Evolutionary conservation across 2,113 vertebrate genomes (phyloP), one percentile per base, ranked within the genome.

Genomic region (Fukomys damarensis): DNA sequence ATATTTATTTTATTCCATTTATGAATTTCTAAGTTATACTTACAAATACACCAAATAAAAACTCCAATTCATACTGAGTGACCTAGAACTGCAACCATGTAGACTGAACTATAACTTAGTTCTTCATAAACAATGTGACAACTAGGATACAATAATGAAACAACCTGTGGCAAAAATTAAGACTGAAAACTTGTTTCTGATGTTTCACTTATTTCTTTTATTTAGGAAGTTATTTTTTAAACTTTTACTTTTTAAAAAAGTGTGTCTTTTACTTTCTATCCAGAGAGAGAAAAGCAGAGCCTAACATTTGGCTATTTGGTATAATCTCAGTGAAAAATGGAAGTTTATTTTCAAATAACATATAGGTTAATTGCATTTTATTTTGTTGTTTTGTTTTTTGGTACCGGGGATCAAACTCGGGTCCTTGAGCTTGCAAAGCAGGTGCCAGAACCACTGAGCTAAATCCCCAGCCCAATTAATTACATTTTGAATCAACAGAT

Each of bases 401-500:
- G n/a, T n/a, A n/a, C n/a, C n/a, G n/a, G n/a, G n/a, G n/a, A n/a
- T n/a, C n/a, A n/a, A n/a, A n/a, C n/a, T n/a, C n/a, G n/a, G n/a
- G n/a, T n/a, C n/a, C n/a, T n/a, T n/a, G n/a, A n/a, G n/a, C n/a
- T n/a, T n/a, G n/a, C n/a, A n/a, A n/a, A n/a, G n/a, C n/a, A n/a
- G n/a, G n/a, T n/a, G n/a, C n/a, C n/a, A n/a, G n/a, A n/a, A n/a
- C n/a, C n/a, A n/a, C n/a, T n/a, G n/a, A n/a, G n/a, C n/a, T n/a
- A n/a, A n/a, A n/a, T n/a, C n/a, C n/a, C n/a, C n/a, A n/a, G n/a
- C n/a, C n/a, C n/a, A n/a, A n/a, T 79, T 74, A 95, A 91, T 74
- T 86, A 38, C 11, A 70, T 72, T 91, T 91, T 95, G 17, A 86
- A 38, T 80, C 32, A 94, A 94, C 41, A 94, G 88, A 83, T 83